Evolutionary conservation across 2,888 invertebrate genomes (phyloP), one percentile per base, ranked within the genome.

Genomic region (Caenorhabditis wallacei): DNA sequence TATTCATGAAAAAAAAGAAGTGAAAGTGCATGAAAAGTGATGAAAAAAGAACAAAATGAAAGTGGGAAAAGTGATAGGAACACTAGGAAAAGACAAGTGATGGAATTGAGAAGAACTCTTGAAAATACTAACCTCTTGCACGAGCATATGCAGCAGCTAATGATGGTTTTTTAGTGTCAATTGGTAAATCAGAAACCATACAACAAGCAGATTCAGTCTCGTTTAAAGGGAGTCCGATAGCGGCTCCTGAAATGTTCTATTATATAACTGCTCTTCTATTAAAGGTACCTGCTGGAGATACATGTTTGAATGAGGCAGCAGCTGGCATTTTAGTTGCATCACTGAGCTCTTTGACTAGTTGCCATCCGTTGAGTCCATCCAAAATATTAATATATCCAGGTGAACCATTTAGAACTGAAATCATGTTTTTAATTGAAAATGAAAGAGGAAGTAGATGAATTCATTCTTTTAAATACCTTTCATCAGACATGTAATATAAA

Each of bases 381-480:
- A 97, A 97, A 3, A 99, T 94, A 93, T 99, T 99, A 88, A 99
- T 98, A 92, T 95, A 99, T 0, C 98, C 98, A 0, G 98, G 98
- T 0, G 97, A 95, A 10, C 97, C 97, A 93, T 98, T 98, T 30
- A 97, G 92, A 2, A 97, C 96, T 85, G 94, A 43, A 91, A 90
- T 13, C 30, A 56, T 40, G 35, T 35, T 35, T 74, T 18, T 43
- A n/a, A 43, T 24, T n/a, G n/a, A n/a, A n/a, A n/a, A n/a, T n/a
- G n/a, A n/a, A n/a, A n/a, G n/a, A 22, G n/a, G 13, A 48, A 30
- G 37, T 24, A 16, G 53, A 37, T 8, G 30, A 8, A 30, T 40
- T 40, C 16, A 2, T 40, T 16, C 11, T 56, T 37, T 75, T 30
- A n/a, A 37, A 37, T 72, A 72, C 70, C 64, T 72, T 56, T 54